These are phyloP conservation scores for Rapana venosa DNA, from an alignment of 2,888 invertebrate species.

Conservation along the genomic window DNA sequence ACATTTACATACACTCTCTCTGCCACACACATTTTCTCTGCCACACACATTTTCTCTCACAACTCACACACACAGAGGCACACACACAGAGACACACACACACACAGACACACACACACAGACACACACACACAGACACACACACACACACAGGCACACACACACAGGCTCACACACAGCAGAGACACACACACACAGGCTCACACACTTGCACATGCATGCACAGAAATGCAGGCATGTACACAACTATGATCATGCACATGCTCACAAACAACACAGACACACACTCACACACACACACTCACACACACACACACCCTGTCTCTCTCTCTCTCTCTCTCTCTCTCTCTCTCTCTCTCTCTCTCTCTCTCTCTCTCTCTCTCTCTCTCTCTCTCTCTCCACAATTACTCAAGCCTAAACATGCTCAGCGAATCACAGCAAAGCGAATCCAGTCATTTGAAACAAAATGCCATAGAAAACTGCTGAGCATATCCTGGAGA, in stretches of 20 bases:
- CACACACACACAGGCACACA: background rate
- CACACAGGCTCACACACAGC: constrained; percentile 13
- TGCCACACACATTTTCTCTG: background rate
- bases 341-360: constrained; percentile 16
- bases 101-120: constrained; percentile 6
- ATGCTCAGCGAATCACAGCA: background rate
- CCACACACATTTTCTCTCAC: background rate
- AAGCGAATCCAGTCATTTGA: background rate
- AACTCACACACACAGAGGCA: background rate
- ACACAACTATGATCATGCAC: no score
- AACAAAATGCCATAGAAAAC: no score
- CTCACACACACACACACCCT: background rate
- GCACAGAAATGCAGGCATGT: no score
- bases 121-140: constrained; percentile 4
- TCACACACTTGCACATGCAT: background rate
- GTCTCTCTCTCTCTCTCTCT: background rate
- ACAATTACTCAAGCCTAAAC: background rate
- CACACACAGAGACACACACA: constrained; percentile 10
- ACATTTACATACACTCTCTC: background rate
- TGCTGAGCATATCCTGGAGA: no score
- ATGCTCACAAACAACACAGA: background rate
- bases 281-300: background rate
- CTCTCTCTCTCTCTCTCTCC: constrained; percentile 4
- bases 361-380: constrained; percentile 27
- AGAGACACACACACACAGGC: constrained; percentile 4